Evolutionary conservation across 2,113 vertebrate genomes (phyloP), one percentile per base, ranked within the genome.

Genomic region (Proterorhinus semilunaris): DNA sequence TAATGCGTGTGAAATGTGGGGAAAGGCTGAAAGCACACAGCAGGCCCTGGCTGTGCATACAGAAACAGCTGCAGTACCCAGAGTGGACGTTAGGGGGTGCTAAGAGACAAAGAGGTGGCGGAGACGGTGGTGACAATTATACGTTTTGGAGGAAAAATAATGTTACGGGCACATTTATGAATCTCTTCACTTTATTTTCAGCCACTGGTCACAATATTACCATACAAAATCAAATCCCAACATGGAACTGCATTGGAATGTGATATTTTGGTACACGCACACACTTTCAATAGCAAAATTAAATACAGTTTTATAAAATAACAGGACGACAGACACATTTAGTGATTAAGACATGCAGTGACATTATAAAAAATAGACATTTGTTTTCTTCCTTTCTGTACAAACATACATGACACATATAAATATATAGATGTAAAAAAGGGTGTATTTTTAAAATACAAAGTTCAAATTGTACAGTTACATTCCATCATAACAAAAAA

Each of bases 351-450:
- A 92, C 92, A 94, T 94, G 93, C 93, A 93, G 87, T 95, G 91
- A 92, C 93, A 93, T 93, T 98, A 99, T 94, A 98, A 97, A 99
- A 91, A 99, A 99, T 98, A 99, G 94, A 99, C 94, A 93, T 95
- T 95, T 88, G 1, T 92, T 90, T 94, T 63, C 62, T 63, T 94
- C 88, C 90, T 96, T 91, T 90, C 89, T 94, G 90, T 94, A 91
- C 90, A 98, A 90, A 91, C 89, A 91, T 87, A 92, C 80, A 96
- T 83, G 71, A 91, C 95, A 98, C 93, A 96, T 96, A 98, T 98
- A 99, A 98, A 99, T 98, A 99, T 94, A 96, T 75, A 90, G 55
- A 86, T 94, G 95, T 92, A 93, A 96, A 97, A 98, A 97, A 98
- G 75, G 67, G 78, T 95, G 95, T 96, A 95, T 98, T 98, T 96